Evolutionary conservation across 2,888 invertebrate species (phyloP).

Genomic region (Tineola bisselliella): DNA sequence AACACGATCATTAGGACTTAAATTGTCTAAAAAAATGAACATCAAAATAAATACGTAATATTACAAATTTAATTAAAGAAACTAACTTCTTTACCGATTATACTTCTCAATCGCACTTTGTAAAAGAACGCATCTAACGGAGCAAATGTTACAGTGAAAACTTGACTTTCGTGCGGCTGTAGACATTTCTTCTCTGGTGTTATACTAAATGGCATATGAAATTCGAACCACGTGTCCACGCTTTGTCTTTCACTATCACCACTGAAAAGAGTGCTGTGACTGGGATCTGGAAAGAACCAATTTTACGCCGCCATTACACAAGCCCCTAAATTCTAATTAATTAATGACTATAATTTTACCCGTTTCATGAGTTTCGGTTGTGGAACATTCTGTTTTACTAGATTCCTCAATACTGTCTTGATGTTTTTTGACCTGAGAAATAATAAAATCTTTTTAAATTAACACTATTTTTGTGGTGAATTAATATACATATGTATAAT

Average conservation of each 20-base stretch:
- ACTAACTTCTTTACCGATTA: constrained; percentile 41
- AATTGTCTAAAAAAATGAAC: constrained; percentile 46
- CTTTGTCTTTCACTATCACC: constrained; percentile 38
- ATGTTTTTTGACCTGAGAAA: too few relatives aligned
- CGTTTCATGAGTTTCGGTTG: too few relatives aligned
- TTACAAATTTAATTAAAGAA: not conserved
- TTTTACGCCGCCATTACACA: too few relatives aligned
- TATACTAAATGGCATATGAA: constrained; percentile 61
- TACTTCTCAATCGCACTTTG: constrained; percentile 44
- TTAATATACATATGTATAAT: too few relatives aligned
- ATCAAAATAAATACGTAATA: too few relatives aligned
- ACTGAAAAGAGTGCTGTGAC: constrained; percentile 51
- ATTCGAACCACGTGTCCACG: constrained; percentile 55
- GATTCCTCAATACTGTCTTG: too few relatives aligned
- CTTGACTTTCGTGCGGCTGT: constrained; percentile 39
- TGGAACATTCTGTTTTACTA: too few relatives aligned
- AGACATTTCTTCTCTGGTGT: constrained; percentile 54
- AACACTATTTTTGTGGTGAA: not conserved
- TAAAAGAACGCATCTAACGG: constrained; percentile 67
- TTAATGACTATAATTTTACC: too few relatives aligned
- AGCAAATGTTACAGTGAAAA: constrained; percentile 61
- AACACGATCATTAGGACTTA: constrained; percentile 65
- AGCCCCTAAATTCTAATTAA: too few relatives aligned
- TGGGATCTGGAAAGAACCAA: constrained; percentile 25
- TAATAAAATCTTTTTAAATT: too few relatives aligned